A percentile compares a stretch with the other conserved stretches of the same genome.
Conservation (phyloP, 2,888 invertebrate species). For the Frankliniella fusca region DNA sequence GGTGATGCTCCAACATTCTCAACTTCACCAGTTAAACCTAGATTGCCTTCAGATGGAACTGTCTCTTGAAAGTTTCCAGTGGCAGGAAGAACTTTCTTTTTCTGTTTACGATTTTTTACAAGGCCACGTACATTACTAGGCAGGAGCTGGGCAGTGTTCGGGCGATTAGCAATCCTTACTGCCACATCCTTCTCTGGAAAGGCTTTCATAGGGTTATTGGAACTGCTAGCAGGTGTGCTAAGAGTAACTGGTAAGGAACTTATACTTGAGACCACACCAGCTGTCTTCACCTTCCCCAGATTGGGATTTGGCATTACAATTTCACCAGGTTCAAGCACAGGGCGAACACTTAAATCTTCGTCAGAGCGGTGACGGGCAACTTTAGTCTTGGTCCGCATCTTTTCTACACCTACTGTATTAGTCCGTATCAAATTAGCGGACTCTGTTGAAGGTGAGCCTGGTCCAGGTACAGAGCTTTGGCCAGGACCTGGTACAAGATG, state of each 20-base stretch:
- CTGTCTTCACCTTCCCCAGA: constrained; percentile 8
- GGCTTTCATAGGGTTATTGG: background rate
- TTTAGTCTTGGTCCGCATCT: constrained; percentile 3
- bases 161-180: background rate
- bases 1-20: constrained; percentile 46
- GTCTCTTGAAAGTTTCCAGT: background rate
- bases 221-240: background rate
- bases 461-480: background rate
- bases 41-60: background rate
- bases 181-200: constrained; percentile 13
- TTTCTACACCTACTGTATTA: constrained; percentile 15
- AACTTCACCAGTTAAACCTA: constrained; percentile 40
- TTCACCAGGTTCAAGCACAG: constrained; percentile 39
- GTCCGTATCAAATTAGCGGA: constrained; percentile 27
- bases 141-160: background rate
- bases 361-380: constrained; percentile 33
- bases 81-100: background rate
- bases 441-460: background rate
- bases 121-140: background rate
- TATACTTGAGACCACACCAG: background rate
- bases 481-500: constrained; percentile 2
- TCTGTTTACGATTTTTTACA: background rate
- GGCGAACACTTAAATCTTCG: constrained; percentile 40
- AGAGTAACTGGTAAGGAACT: background rate
- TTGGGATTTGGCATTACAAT: constrained; percentile 35